Conservation (phyloP, 2,113 vertebrate species). For the Coptodon bakossiorum region DNA sequence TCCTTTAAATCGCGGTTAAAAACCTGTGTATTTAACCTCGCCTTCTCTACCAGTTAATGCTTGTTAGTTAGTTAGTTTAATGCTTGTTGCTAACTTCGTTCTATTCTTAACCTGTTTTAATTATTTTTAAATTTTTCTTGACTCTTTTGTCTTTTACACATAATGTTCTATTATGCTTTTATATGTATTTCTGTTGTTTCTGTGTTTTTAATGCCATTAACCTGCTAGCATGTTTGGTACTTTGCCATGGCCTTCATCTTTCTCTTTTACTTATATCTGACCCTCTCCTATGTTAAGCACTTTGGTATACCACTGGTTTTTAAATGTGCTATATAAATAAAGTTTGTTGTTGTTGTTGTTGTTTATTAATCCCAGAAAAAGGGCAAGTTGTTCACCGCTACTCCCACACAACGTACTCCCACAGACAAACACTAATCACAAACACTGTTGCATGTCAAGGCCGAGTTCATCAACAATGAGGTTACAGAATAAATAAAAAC, state of each 20-base stretch:
- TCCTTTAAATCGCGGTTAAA: background rate
- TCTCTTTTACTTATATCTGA: background rate
- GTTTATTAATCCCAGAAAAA: background rate
- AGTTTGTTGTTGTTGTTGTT: background rate
- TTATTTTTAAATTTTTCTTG: background rate
- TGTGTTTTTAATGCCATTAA: background rate
- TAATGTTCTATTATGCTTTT: background rate
- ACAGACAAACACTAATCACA: background rate
- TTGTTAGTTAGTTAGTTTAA: background rate
- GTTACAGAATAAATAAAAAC: background rate
- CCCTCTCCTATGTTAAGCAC: background rate
- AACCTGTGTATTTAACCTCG: background rate
- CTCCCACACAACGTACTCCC: background rate
- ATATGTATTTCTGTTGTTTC: background rate
- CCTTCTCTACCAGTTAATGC: background rate
- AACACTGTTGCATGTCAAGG: background rate
- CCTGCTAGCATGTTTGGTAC: background rate
- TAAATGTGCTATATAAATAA: background rate
- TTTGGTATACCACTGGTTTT: background rate
- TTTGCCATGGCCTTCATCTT: background rate
- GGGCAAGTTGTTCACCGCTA: background rate
- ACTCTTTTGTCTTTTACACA: background rate
- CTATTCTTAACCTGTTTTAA: background rate
- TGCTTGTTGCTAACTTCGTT: background rate
- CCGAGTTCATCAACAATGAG: background rate